Evolutionary conservation across 2,797 vertebrate genomes (phyloP).

Genomic region (Typhlichthys subterraneus): DNA sequence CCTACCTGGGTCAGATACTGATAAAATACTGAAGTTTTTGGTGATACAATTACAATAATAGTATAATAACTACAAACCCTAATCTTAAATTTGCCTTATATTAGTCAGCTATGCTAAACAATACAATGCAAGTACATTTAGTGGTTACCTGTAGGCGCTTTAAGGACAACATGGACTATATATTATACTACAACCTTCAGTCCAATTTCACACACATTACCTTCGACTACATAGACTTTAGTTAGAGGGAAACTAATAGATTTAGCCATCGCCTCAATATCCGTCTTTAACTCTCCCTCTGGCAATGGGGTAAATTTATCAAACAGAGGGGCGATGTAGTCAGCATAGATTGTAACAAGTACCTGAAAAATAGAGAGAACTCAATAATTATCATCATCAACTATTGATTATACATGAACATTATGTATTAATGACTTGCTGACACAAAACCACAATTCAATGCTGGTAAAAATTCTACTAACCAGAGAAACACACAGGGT

Average conservation of each 20-base stretch:
- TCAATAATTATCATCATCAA: background rate
- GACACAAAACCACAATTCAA: too few species aligned
- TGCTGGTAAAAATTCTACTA: conserved; percentile 49
- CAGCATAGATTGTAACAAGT: conserved; percentile 97
- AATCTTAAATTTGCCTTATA: too few species aligned
- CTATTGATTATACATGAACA: background rate
- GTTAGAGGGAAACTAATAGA: conserved; percentile 94
- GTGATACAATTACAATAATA: too few species aligned
- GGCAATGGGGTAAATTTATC: conserved; percentile 97
- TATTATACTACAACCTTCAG: background rate
- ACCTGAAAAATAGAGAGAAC: conserved; percentile 74
- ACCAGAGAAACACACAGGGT: conserved; percentile 95
- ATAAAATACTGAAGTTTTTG: too few species aligned
- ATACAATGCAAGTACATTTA: background rate
- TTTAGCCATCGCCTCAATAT: conserved; percentile 92
- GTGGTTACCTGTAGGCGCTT: background rate
- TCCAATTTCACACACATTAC: conserved; percentile 65
- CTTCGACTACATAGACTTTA: conserved; percentile 98
- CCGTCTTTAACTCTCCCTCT: conserved; percentile 91
- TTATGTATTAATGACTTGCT: too few species aligned
- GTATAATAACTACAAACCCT: too few species aligned
- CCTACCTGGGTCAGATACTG: too few species aligned
- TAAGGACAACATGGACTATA: background rate
- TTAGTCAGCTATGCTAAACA: background rate
- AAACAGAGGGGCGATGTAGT: conserved; percentile 97